These are phyloP conservation scores for Drosophila picticornis DNA, from an alignment of 2,888 invertebrate species.

Conservation along the genomic window DNA sequence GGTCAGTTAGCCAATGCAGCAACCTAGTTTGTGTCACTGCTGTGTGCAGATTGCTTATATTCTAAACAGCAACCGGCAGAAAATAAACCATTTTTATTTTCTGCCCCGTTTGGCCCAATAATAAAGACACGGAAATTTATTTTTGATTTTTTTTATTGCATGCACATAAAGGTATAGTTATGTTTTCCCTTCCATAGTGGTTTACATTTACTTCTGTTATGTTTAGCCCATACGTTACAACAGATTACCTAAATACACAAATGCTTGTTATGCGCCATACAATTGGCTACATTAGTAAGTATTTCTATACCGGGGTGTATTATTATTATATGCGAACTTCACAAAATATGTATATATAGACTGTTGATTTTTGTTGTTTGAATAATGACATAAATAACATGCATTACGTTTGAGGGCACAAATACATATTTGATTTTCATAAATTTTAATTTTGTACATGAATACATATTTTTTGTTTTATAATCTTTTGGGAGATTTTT, in stretches of 20 bases:
- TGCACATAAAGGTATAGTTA: constrained; percentile 80
- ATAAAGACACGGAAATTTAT: constrained; percentile 11
- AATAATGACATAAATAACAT: constrained; percentile 49
- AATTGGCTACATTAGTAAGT: constrained; percentile 45
- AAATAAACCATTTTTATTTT: not conserved
- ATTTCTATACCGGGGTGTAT: constrained; percentile 41
- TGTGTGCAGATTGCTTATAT: not conserved
- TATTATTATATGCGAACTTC: constrained; percentile 39
- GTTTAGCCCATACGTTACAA: constrained; percentile 73
- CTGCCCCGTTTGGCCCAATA: not conserved
- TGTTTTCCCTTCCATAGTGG: constrained; percentile 46
- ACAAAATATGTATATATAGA: constrained; percentile 26
- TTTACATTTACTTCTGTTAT: constrained; percentile 46
- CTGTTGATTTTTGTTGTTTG: constrained; percentile 23
- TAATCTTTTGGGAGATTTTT: constrained; percentile 14
- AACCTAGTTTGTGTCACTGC: not conserved
- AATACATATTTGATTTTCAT: constrained; percentile 43
- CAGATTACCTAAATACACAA: constrained; percentile 66
- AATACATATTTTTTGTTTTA: constrained; percentile 26
- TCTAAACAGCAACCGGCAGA: not conserved
- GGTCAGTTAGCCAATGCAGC: not conserved
- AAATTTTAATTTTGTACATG: constrained; percentile 63
- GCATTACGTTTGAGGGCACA: constrained; percentile 49
- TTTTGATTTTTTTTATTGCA: constrained; percentile 74
- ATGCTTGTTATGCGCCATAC: constrained; percentile 55